phyloP scores from a whole-genome alignment of 2,888 invertebrate species.

The Tinea trinotella region DNA sequence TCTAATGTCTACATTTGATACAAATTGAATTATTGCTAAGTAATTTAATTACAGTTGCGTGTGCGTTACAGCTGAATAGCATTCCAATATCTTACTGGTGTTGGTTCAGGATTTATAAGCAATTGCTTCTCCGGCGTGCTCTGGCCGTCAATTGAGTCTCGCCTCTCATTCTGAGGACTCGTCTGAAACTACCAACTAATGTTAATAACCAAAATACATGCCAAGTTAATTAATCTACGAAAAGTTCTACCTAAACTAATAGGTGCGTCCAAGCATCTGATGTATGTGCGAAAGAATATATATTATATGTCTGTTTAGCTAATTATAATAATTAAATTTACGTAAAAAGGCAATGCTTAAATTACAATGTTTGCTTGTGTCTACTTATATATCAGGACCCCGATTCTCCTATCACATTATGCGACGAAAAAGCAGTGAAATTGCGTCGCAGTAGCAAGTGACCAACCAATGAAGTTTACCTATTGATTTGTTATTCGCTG shows the following conservation, averaged over 20 bases:
- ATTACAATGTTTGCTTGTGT: not conserved
- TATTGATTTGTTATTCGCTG: not conserved
- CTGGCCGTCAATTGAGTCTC: slow-evolving; percentile 58
- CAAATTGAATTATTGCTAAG: slow-evolving; percentile 5
- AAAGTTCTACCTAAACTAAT: not conserved
- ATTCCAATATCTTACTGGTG: slow-evolving; percentile 56
- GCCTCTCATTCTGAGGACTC: slow-evolving; percentile 62
- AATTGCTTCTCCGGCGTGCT: slow-evolving; percentile 67
- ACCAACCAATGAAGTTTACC: not conserved
- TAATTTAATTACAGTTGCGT: slow-evolving; percentile 5
- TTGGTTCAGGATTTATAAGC: slow-evolving; percentile 65
- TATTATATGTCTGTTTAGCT: not conserved
- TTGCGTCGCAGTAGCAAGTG: too few relatives aligned
- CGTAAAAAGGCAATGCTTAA: not conserved
- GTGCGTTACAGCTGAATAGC: slow-evolving; percentile 4
- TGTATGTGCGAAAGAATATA: not conserved
- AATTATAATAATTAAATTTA: not conserved
- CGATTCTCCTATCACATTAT: too few relatives aligned
- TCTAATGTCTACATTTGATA: not conserved
- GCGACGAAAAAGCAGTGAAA: too few relatives aligned
- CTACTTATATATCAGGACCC: too few relatives aligned
- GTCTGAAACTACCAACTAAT: slow-evolving; percentile 61
- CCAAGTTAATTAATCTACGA: not conserved
- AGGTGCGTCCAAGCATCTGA: slow-evolving; percentile 11
- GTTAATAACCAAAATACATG: slow-evolving; percentile 22